Conservation (phyloP, 2,797 vertebrate species). For the Tangara arthus region DNA sequence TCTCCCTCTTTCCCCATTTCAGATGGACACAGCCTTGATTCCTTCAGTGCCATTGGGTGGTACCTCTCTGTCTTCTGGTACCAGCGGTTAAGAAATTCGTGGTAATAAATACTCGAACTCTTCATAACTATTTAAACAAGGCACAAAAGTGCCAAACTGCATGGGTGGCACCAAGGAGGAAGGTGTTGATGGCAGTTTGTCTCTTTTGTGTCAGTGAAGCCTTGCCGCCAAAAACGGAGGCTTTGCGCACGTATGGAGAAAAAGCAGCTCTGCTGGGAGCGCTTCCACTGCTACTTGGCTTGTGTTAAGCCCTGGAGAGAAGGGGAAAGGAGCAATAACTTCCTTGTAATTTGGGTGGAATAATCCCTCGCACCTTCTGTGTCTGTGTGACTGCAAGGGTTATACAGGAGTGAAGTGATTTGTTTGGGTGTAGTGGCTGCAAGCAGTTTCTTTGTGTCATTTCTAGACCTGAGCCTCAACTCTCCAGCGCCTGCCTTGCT, state of each 20-base stretch:
- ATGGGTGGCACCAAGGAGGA: constrained; percentile 41
- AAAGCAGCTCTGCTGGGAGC: constrained; percentile 1
- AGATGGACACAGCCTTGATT: background rate
- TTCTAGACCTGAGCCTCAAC: background rate
- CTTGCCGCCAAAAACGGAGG: background rate
- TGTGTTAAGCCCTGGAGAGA: background rate
- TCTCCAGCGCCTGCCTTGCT: background rate
- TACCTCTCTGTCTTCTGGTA: background rate
- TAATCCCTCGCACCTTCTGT: constrained; percentile 63
- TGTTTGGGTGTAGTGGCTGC: constrained; percentile 46
- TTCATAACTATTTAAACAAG: constrained; percentile 29
- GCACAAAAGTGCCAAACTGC: constrained; percentile 53
- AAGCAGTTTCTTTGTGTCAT: constrained; percentile 27
- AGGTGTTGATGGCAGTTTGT: constrained; percentile 58
- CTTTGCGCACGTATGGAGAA: background rate
- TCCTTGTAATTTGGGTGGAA: constrained; percentile 50
- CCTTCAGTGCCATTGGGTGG: background rate
- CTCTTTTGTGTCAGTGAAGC: constrained; percentile 52
- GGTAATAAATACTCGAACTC: constrained; percentile 26
- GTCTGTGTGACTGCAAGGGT: constrained; percentile 38
- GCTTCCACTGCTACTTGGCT: constrained; percentile 11
- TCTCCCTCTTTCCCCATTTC: background rate
- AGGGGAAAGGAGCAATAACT: constrained; percentile 52
- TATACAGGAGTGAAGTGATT: constrained; percentile 19
- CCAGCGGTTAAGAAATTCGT: background rate